Evolutionary conservation across 2,888 invertebrate species (phyloP).

Genomic region (Drosophila stalkeri): DNA sequence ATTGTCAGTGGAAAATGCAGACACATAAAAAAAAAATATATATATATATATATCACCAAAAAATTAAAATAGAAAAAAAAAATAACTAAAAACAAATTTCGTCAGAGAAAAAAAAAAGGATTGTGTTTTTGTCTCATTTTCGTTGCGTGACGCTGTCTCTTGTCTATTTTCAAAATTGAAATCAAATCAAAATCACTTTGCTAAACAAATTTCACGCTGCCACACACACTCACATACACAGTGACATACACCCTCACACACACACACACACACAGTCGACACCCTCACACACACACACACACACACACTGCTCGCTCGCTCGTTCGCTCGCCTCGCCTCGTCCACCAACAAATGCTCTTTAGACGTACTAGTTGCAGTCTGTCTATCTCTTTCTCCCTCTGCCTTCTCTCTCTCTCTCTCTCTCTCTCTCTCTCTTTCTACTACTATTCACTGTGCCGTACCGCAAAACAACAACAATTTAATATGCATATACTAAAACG

Average conservation of each 20-base stretch:
- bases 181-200: conserved; percentile 52
- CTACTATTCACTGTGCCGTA: conserved; percentile 51
- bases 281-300: not conserved
- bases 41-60: too few relatives aligned
- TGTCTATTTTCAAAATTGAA: conserved; percentile 44
- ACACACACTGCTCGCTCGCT: conserved; percentile 49
- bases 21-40: not conserved
- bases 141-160: conserved; percentile 44
- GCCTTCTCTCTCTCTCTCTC: conserved; percentile 23
- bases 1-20: conserved; percentile 52
- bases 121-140: conserved; percentile 50
- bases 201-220: conserved; percentile 60
- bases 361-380: conserved; percentile 26
- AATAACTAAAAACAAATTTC: not conserved
- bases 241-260: conserved; percentile 8
- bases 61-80: conserved; percentile 2
- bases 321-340: conserved; percentile 56
- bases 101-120: conserved; percentile 14
- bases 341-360: conserved; percentile 39
- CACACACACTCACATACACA: conserved; percentile 26
- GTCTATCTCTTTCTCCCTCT: conserved; percentile 24
- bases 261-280: not conserved
- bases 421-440: conserved; percentile 27
- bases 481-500: conserved; percentile 69
- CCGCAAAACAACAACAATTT: conserved; percentile 49